phyloP scores from a whole-genome alignment of 2,888 invertebrate species.

The Diplolepis rosae region DNA sequence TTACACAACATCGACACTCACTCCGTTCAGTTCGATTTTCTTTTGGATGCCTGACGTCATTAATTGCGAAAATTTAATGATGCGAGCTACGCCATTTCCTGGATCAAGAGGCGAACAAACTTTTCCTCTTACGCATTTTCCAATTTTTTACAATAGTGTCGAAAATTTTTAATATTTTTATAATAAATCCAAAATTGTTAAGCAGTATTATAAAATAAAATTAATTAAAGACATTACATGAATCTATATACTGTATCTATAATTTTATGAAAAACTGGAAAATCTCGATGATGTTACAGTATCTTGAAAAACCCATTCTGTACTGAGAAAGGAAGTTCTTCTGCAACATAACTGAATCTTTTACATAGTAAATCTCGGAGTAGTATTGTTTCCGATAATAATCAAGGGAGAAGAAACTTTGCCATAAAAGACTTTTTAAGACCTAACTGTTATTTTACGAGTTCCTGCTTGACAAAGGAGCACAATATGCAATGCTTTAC shows the following conservation, averaged over 20 bases:
- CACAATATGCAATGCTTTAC: constrained; percentile 26
- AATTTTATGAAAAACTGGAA: background rate
- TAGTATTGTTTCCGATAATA: constrained; percentile 5
- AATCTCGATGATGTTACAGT: background rate
- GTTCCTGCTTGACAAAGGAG: constrained; percentile 16
- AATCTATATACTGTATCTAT: background rate
- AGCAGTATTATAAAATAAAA: too few relatives aligned
- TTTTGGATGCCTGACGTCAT: background rate
- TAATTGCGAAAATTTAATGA: constrained; percentile 7
- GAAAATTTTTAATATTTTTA: background rate
- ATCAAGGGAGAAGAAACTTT: constrained; percentile 11
- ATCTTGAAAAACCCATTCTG: background rate
- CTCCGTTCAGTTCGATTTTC: background rate
- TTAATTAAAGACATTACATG: background rate
- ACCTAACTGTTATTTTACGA: constrained; percentile 9
- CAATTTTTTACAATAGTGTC: background rate
- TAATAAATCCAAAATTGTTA: too few relatives aligned
- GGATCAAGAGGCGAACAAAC: background rate
- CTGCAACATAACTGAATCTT: constrained; percentile 16
- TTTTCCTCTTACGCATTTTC: background rate
- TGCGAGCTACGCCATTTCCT: background rate
- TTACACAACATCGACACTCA: constrained; percentile 28
- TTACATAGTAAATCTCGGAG: background rate
- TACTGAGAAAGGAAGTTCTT: constrained; percentile 9
- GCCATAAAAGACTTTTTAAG: constrained; percentile 19